Evolutionary conservation across 1,140 invertebrate genomes (phyloP), one percentile per base, ranked within the genome.

Genomic region (Rhizoglyphus robini): DNA sequence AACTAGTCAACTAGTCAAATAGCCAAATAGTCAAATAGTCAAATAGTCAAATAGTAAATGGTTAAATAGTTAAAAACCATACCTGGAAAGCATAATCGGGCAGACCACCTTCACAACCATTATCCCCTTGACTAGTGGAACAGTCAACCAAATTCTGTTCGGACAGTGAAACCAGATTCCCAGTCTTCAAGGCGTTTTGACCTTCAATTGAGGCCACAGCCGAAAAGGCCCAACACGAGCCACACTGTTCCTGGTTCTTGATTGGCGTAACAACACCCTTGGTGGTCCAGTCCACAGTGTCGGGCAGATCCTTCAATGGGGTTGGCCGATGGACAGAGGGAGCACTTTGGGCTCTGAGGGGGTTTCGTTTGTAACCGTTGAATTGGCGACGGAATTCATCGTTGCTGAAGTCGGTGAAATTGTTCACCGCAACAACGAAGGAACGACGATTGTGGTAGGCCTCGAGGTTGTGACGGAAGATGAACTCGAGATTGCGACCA

Each of bases 141-240:
- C 96, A 99, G 79, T 99, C 96, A 29, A 99, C 82, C 48, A 99
- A 78, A 76, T 99, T 97, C 79, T 99, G 95, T 79, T 99, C 96
- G 69, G 90, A 95, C 0, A 99, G 81, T 2, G 90, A 93, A 4
- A 94, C 82, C 18, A 99, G 79, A 68, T 83, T 81, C 51, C 87
- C 87, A 30, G 81, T 84, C 74, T 87, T 84, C 68, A 91, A 83
- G 77, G 88, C 95, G 75, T 96, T 86, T 76, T 98, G 95, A 23
- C 88, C 95, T 81, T 99, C 96, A 27, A 99, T 77, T 0, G 95
- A 79, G 29, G 94, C 96, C 69, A 92, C 97, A 8, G 85, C 76
- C 68, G 88, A 89, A 79, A 97, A 96, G 66, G 90, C 83, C 91
- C 91, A 96, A 79, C 91, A 96, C 4, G 88, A 91, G 66, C 92